Evolutionary conservation across 2,113 vertebrate genomes (phyloP).

Genomic region (Erpornis zantholeuca): DNA sequence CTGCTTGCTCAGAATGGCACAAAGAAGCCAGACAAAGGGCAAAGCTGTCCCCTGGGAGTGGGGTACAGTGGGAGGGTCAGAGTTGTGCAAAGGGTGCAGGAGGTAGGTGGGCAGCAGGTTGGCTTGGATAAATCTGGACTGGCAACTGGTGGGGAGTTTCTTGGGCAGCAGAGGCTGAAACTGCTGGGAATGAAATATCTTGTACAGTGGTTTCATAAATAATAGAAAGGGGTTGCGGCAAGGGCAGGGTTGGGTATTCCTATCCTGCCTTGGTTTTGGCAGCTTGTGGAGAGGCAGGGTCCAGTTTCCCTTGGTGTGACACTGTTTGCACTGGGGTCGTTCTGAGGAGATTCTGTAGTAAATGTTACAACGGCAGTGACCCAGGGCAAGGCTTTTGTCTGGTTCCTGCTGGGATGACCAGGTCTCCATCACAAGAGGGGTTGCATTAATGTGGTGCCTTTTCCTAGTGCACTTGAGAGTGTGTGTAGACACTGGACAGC

Average conservation of each 20-base stretch:
- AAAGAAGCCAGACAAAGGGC: background rate
- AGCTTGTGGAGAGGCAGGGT: background rate
- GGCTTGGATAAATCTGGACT: background rate
- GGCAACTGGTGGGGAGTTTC: background rate
- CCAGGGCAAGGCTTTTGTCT: background rate
- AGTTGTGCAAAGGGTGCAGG: background rate
- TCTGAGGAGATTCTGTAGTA: background rate
- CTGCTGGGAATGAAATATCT: background rate
- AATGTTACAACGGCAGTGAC: background rate
- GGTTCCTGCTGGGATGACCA: background rate
- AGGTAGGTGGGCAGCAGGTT: background rate
- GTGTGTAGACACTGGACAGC: background rate
- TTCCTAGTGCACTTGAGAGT: background rate
- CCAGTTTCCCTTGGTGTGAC: background rate
- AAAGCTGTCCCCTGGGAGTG: background rate
- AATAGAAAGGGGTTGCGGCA: background rate
- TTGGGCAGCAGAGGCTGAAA: background rate
- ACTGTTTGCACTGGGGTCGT: background rate
- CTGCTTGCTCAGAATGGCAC: background rate
- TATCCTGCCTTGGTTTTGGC: background rate
- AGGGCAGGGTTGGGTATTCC: background rate
- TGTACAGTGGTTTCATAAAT: background rate
- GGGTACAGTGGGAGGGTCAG: background rate
- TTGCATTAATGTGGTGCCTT: rapidly evolving
- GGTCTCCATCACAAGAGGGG: background rate